Evolutionary conservation across 2,888 invertebrate species (phyloP).

Genomic region (Meta bourneti): DNA sequence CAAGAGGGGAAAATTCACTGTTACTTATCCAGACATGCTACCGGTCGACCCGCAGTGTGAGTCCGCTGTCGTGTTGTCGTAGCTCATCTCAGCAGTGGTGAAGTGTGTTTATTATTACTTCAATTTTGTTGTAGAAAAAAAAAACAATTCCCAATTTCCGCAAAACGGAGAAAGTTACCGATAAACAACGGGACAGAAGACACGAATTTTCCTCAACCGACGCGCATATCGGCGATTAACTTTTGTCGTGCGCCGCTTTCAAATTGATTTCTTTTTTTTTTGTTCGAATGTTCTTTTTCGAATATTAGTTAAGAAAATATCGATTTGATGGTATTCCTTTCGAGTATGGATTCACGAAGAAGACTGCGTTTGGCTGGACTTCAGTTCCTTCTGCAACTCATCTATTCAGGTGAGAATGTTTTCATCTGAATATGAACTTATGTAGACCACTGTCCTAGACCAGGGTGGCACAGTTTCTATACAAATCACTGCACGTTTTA

Average conservation of each 20-base stretch:
- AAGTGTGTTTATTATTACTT: not conserved
- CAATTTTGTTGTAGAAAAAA: not conserved
- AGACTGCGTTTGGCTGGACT: slow-evolving; percentile 43
- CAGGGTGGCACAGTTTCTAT: not conserved
- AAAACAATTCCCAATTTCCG: not conserved
- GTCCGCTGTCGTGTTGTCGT: not conserved
- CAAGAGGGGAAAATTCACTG: no score
- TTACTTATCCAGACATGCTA: no score
- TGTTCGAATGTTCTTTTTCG: not conserved
- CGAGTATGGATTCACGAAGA: slow-evolving; percentile 50
- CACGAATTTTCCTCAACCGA: not conserved
- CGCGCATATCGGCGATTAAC: slow-evolving; percentile 25
- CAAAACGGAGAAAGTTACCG: not conserved
- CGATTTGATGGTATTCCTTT: not conserved
- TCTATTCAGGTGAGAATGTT: slow-evolving; percentile 59
- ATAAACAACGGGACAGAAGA: not conserved
- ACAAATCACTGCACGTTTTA: not conserved
- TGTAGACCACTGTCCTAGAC: not conserved
- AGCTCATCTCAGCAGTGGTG: not conserved
- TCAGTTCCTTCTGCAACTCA: slow-evolving; percentile 23
- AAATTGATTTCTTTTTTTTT: not conserved
- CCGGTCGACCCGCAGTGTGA: no score
- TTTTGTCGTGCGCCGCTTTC: not conserved
- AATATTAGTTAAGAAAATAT: not conserved
- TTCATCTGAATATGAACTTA: not conserved